Evolutionary conservation across 1,140 invertebrate species (phyloP), one percentile per base, ranked within the genome.

Genomic region (Panagrolaimus sp.): DNA sequence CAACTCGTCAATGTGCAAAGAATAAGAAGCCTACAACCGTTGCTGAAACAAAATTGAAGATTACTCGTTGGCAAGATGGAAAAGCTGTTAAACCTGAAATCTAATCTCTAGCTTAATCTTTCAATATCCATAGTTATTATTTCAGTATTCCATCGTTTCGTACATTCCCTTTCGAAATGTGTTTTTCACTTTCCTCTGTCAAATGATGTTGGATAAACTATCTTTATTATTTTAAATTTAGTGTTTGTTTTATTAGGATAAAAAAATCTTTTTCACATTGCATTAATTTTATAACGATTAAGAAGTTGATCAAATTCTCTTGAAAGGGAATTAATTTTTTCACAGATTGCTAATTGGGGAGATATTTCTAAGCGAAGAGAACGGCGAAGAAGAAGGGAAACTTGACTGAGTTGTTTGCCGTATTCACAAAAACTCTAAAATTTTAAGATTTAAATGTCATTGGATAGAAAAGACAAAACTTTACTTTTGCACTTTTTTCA

Each of bases 1-100:
- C 74, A 4, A 70, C 74, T 63, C 76, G 76, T 32, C 45, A 70
- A 24, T 77, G 73, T 47, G 63, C 52, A 10, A 68, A 73, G 38
- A 52, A 32, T 38, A 45, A 28, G 43, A 26, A 17, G 45, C 45
- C 14, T 15, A 55, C 32, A 12, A n/a, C 43, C 15, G n/a, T 24
- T 14, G 69, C 43, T 21, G 17, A 21, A 32, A 38, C 62, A 24
- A 71, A 71, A 4, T 55, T 72, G 43, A 72, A 72, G 62, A 47
- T 72, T 9, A 26, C 28, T 24, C 26, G 28, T 8, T 72, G 71
- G 71, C 71, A 71, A n/a, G 38, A 71, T 28, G 71, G 71, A 47
- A 72, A 72, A 28, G 21, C 28, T 28, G 52, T 58, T 28, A 58
- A 58, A 28, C 10, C 21, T 21, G 52, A 21, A 12, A 21, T 12